Conservation (phyloP, 2,797 vertebrate species). For the Potorous gilbertii region DNA sequence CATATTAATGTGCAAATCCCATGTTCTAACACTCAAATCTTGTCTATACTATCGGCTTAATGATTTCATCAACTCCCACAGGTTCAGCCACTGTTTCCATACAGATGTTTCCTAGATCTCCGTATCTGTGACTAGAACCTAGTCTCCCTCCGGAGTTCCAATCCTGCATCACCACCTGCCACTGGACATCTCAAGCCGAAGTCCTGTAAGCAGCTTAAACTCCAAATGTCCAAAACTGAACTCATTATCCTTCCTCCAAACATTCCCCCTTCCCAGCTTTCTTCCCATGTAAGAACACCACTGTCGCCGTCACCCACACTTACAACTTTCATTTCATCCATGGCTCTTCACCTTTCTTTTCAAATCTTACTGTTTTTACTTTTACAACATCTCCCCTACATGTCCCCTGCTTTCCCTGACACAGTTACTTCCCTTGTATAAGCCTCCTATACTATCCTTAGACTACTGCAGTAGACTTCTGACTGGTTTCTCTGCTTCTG, state of each 20-base stretch:
- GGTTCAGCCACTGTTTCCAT: background rate
- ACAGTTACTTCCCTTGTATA: background rate
- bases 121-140: background rate
- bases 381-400: background rate
- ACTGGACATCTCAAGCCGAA: background rate
- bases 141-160: background rate
- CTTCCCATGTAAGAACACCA: background rate
- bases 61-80: background rate
- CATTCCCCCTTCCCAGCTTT: background rate
- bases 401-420: background rate
- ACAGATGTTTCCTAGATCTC: background rate
- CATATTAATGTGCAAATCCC: background rate
- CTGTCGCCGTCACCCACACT: background rate
- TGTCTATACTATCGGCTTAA: background rate
- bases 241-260: background rate
- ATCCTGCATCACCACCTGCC: background rate
- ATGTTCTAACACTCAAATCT: background rate
- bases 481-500: background rate
- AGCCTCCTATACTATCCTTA: background rate
- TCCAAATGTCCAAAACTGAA: background rate
- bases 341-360: background rate
- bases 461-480: background rate
- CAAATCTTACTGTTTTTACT: background rate
- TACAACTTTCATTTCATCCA: background rate
- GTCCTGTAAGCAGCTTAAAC: background rate